Evolutionary conservation across 64 coral and sea anemone genomes (phyloP), one percentile per base, ranked within the genome.

Genomic region (Stylophora pistillata): DNA sequence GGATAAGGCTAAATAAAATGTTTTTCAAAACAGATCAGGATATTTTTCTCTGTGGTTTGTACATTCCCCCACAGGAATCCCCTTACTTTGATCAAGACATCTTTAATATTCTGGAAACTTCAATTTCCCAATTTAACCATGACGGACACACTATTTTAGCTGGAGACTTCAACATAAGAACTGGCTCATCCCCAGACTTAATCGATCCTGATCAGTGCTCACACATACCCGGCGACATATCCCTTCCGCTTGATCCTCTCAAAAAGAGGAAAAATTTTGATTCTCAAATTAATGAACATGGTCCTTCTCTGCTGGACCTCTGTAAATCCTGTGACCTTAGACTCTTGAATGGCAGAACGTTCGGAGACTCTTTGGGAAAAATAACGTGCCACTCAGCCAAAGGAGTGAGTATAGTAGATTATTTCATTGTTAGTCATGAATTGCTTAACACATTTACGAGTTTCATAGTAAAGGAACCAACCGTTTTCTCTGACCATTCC

Each of bases 301-400:
- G 85, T 26, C 72, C 72, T 73, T 54, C 20, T 55, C 25, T 86
- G 13, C 64, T 86, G 5, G 85, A 86, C 14, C 37, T 86, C 12
- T 86, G 85, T n/a, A 86, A 74, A 85, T 41, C 82, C 21, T 69
- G 82, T 70, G 82, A 85, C 71, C 62, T 85, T 21, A 85, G 65
- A 52, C 68, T 85, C 37, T 20, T 85, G n/a, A 85, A 85, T 41
- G 82, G 82, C 23, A 68, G 82, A 70, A 70, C 85, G 1, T 73
- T n/a, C 56, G 81, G 81, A 64, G 81, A 85, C 59, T 31, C 72
- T 10, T 55, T 73, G 13, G 82, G 82, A 16, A 65, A 37, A 85
- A 37, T 65, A 18, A 85, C 82, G 20, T 85, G 71, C 52, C 82
- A 85, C 30, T 85, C 82, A 16, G 13, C 23, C 0, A 73, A 37